Conservation (phyloP, 2,797 vertebrate genomes). For the Sebastes trivittatus region DNA sequence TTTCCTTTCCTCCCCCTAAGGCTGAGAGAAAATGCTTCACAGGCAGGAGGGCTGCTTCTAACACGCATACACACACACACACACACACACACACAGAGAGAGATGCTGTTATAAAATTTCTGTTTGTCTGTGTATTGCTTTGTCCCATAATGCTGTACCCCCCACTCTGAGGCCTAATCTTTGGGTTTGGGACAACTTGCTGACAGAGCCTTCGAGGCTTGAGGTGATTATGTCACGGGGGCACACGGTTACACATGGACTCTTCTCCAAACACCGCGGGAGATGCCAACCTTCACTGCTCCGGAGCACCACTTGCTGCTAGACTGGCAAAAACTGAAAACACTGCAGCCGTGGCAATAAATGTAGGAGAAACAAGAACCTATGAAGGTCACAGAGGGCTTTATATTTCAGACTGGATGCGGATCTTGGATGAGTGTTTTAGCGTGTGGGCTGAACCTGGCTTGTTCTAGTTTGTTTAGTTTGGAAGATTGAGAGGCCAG, state of each 20-base stretch:
- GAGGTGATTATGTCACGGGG: slow-evolving; percentile 18
- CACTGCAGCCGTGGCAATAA: slow-evolving; percentile 21
- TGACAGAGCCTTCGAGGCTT: slow-evolving; percentile 39
- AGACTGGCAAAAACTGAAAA: slow-evolving; percentile 40
- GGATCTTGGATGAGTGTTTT: slow-evolving; percentile 44
- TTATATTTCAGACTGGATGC: slow-evolving; percentile 36
- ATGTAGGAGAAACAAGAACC: slow-evolving; percentile 34
- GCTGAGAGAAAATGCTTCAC: slow-evolving; percentile 35
- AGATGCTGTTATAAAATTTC: neutral
- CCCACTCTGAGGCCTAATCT: slow-evolving; percentile 26
- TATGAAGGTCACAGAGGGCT: slow-evolving; percentile 58
- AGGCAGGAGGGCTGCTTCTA: neutral
- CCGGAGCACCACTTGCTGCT: slow-evolving; percentile 26
- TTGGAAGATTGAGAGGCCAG: slow-evolving; percentile 34
- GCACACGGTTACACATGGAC: slow-evolving; percentile 31
- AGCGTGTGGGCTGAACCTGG: slow-evolving; percentile 37
- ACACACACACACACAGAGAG: slow-evolving; percentile 3
- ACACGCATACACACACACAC: slow-evolving; percentile 3
- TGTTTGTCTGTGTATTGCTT: slow-evolving; percentile 18
- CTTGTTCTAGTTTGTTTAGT: slow-evolving; percentile 43
- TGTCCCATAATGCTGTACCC: slow-evolving; percentile 17
- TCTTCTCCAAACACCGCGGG: slow-evolving; percentile 30
- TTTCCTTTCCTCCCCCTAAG: slow-evolving; percentile 8
- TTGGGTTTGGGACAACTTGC: slow-evolving; percentile 34
- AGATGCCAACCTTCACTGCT: slow-evolving; percentile 37